A percentile compares a stretch with the other conserved stretches of the same genome.
These are phyloP conservation scores for Acestrorhynchus altus DNA, from an alignment of 2,797 vertebrate genomes.

Conservation along the genomic window DNA sequence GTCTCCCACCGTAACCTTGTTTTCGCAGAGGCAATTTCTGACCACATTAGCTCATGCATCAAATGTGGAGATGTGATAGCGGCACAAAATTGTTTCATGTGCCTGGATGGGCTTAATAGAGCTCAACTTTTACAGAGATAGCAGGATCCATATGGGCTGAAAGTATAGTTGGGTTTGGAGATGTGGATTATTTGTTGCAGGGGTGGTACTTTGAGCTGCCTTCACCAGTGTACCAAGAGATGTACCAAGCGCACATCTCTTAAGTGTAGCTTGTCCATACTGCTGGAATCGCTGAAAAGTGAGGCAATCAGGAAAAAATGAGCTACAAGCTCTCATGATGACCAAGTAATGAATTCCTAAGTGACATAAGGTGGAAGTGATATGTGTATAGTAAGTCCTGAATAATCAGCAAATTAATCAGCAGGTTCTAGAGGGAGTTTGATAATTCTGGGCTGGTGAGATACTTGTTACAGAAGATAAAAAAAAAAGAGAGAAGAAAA, in stretches of 20 bases:
- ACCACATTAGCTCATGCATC: constrained; percentile 22
- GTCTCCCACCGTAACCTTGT: constrained; percentile 8
- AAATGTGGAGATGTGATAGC: constrained; percentile 14
- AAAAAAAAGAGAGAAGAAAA: too few species aligned
- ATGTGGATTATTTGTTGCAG: constrained; percentile 4
- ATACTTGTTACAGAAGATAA: constrained; percentile 3
- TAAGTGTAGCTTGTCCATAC: background rate
- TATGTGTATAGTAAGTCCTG: background rate
- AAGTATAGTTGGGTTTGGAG: constrained; percentile 17
- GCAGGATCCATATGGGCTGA: background rate
- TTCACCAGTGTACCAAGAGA: constrained; percentile 9
- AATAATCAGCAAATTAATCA: constrained; percentile 9
- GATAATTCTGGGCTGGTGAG: background rate
- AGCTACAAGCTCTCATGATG: background rate
- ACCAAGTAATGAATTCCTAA: background rate
- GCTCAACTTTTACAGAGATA: background rate
- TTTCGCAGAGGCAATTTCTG: constrained; percentile 5
- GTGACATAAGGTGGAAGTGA: background rate
- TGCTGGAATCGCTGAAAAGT: constrained; percentile 19
- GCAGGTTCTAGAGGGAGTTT: background rate
- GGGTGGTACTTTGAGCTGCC: constrained; percentile 13
- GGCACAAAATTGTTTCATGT: background rate
- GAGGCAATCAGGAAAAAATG: constrained; percentile 21
- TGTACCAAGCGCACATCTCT: background rate
- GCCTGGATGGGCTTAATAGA: constrained; percentile 8